Evolutionary conservation across 1,140 invertebrate genomes (phyloP).

Genomic region (Trichonephila clavipes): DNA sequence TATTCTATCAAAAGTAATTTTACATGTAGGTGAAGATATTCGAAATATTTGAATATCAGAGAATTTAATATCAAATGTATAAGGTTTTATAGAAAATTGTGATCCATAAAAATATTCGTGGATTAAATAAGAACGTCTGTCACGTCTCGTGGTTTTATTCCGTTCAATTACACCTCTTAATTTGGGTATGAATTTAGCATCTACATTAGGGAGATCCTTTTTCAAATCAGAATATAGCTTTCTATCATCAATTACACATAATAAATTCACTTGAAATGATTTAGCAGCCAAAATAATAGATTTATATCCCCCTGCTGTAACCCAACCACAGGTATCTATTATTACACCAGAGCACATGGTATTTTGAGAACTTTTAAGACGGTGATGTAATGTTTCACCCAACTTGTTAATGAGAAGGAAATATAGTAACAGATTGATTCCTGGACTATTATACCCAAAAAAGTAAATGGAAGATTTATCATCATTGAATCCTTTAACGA

Average conservation of each 20-base stretch:
- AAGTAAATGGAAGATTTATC: constrained; percentile 95
- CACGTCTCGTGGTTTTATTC: not conserved
- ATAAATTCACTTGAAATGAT: constrained; percentile 96
- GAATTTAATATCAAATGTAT: constrained; percentile 31
- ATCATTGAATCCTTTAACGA: constrained; percentile 95
- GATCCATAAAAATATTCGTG: constrained; percentile 67
- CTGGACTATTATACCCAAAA: constrained; percentile 93
- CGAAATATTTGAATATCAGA: constrained; percentile 46
- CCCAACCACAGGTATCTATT: constrained; percentile 99
- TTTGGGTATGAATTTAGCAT: constrained; percentile 95
- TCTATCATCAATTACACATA: constrained; percentile 98
- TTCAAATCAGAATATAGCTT: constrained; percentile 95
- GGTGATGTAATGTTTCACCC: not conserved
- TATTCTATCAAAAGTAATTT: not conserved
- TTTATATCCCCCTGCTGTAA: constrained; percentile 82
- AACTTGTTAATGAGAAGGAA: constrained; percentile 18
- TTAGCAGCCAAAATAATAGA: constrained; percentile 88
- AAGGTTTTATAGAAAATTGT: not conserved
- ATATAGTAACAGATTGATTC: constrained; percentile 91
- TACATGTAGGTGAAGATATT: not conserved
- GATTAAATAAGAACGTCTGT: constrained; percentile 1
- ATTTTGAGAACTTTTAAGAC: not conserved
- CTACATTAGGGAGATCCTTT: constrained; percentile 94
- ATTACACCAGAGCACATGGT: constrained; percentile 88
- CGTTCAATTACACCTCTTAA: constrained; percentile 88